Base-by-base conservation (phyloP, 2,797 vertebrate species). In the Arnoldichthys spilopterus region DNA sequence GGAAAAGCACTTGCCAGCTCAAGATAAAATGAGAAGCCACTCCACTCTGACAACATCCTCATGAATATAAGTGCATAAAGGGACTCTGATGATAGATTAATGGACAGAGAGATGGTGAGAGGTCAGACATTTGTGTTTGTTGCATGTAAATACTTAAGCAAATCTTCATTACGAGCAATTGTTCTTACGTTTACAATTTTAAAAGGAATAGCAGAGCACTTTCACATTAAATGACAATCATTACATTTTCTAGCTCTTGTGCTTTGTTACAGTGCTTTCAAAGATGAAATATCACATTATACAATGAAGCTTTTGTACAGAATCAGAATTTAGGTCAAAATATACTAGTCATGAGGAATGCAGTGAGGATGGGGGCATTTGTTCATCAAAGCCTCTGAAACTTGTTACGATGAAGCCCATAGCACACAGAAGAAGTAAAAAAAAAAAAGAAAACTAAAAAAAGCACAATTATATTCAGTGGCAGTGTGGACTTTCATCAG, bases 401-500 rank as follows among this genome's bases (percentile, higher is more conserved):
- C 43, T 28, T 68, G 43, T 1, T 68, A 67, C 0, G 6, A 24
- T 64, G 12, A 64, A 73, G 30, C 7, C 51, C 34, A 51, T 18
- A 45, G 51, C 37, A 22, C 13, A 37, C 34, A 22, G 20, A n/a
- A 49, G 18, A 77, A 2, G 59, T 28, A 15, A 15, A 28, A 58
- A 26, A 26, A 62, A 34, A 2, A 3, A 32, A 58, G 8, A 18
- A 61, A 4, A 0, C 69, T 9, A 6, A 40, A 40, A 54, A 74
- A 73, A 67, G 18, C 5, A 70, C 24, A 68, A 22, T 22, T n/a
- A 5, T 26, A 45, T 24, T 34, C 11, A 37, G 4, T 2, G 30
- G 77, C 70, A 32, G 20, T 53, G 18, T 70, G 40, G 13, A 45
- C 37, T 78, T 78, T 72, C 20, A 73, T 47, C 43, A 32, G 71